Conservation (phyloP, 2,888 invertebrate genomes). For the Rhingia campestris region DNA sequence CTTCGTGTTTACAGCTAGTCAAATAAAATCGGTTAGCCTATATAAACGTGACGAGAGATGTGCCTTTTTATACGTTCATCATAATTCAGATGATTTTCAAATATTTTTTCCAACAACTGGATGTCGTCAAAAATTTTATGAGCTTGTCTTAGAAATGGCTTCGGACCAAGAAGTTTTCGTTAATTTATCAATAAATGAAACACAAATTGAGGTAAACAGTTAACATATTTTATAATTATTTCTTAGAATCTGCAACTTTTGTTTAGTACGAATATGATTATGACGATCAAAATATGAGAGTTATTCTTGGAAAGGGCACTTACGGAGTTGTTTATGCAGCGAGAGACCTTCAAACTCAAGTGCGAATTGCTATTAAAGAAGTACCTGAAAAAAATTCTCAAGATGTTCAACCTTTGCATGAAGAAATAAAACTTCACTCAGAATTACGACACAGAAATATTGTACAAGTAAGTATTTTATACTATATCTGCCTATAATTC, state of each 20-base stretch:
- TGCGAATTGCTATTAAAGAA: constrained; percentile 98
- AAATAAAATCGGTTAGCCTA: constrained; percentile 86
- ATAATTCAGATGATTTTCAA: constrained; percentile 99
- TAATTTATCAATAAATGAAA: constrained; percentile 89
- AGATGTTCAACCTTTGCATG: constrained; percentile 98
- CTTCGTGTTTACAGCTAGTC: constrained; percentile 95
- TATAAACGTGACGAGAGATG: constrained; percentile 98
- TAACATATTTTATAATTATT: neutral
- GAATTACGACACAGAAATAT: constrained; percentile 97
- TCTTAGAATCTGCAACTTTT: constrained; percentile 2
- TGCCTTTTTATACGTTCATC: constrained; percentile 97
- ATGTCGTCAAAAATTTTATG: constrained; percentile 92
- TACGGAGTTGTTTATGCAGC: constrained; percentile 98
- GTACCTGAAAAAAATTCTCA: constrained; percentile 97
- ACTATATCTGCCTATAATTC: neutral
- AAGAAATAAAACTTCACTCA: constrained; percentile 98
- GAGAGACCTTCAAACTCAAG: constrained; percentile 95
- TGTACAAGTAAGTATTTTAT: constrained; percentile 86
- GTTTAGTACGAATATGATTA: constrained; percentile 95
- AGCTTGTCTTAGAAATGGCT: constrained; percentile 93
- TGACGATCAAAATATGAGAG: constrained; percentile 93
- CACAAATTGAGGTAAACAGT: constrained; percentile 86
- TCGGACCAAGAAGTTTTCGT: constrained; percentile 92
- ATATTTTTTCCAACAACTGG: constrained; percentile 96
- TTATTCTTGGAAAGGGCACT: constrained; percentile 96